A percentile compares a stretch with the other conserved stretches of the same genome.
phyloP scores from a whole-genome alignment of 2,797 vertebrate species.

The Pipistrellus pipistrellus region DNA sequence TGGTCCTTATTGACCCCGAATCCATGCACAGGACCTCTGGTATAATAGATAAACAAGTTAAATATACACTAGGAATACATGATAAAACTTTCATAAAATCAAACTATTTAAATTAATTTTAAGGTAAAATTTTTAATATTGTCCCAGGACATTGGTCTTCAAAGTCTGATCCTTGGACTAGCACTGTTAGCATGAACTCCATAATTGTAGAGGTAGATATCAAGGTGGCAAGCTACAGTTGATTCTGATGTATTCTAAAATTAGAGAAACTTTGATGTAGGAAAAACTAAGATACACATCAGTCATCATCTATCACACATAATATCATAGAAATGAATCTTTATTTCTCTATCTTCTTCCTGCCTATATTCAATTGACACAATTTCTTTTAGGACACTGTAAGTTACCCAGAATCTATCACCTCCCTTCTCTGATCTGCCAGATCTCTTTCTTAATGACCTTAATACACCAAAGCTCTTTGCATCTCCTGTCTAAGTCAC shows the following conservation, averaged over 20 bases:
- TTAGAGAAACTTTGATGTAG: not conserved
- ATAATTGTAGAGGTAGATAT: not conserved
- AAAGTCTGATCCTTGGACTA: not conserved
- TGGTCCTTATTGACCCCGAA: too few relatives aligned
- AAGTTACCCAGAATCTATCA: not conserved
- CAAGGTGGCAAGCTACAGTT: not conserved
- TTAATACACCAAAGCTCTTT: not conserved
- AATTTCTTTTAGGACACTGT: not conserved
- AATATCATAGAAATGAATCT: not conserved
- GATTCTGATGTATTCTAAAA: not conserved
- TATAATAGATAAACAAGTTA: not conserved
- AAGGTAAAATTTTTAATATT: not conserved
- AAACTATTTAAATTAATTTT: not conserved
- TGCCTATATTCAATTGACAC: not conserved
- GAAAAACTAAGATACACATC: not conserved
- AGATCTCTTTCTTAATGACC: constrained; percentile 3
- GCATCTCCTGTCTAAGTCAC: not conserved
- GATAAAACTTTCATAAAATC: not conserved
- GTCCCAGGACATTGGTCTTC: not conserved
- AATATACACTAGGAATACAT: not conserved
- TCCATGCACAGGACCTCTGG: too few relatives aligned
- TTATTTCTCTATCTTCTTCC: not conserved
- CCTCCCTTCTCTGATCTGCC: not conserved
- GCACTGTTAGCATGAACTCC: not conserved
- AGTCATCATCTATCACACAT: not conserved